Evolutionary conservation across 2,888 invertebrate genomes (phyloP).

Genomic region (Rapana venosa): DNA sequence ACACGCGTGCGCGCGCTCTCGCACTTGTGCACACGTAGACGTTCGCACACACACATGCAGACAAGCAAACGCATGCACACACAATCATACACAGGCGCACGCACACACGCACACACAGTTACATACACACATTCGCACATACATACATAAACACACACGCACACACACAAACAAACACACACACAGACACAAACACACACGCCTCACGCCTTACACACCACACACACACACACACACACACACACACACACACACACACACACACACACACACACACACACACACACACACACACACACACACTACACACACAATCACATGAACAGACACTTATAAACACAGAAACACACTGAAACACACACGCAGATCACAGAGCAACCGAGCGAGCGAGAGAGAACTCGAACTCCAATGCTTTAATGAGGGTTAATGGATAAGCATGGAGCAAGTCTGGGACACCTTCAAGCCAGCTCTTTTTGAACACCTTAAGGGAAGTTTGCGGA

Average conservation of each 20-base stretch:
- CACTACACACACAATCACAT: too few relatives aligned
- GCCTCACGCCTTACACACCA: background rate
- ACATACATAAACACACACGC: slow-evolving; percentile 17
- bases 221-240: background rate
- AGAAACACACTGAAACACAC: background rate
- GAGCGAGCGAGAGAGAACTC: too few relatives aligned
- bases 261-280: too few relatives aligned
- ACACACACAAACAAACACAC: slow-evolving; percentile 7
- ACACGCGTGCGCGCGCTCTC: too few relatives aligned
- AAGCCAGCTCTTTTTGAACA: too few relatives aligned
- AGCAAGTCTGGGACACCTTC: too few relatives aligned
- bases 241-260: background rate
- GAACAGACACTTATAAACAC: background rate
- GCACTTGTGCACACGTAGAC: slow-evolving; percentile 16
- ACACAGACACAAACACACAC: background rate
- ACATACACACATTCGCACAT: background rate
- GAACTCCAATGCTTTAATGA: too few relatives aligned
- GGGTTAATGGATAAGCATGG: too few relatives aligned
- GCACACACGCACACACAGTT: background rate
- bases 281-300: too few relatives aligned
- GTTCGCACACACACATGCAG: slow-evolving; percentile 7
- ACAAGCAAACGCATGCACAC: background rate
- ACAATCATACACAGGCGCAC: background rate
- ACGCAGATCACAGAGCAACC: background rate
- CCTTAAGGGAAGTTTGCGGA: too few relatives aligned